Evolutionary conservation across 2,113 vertebrate species (phyloP).

Genomic region (Uropsilus gracilis): DNA sequence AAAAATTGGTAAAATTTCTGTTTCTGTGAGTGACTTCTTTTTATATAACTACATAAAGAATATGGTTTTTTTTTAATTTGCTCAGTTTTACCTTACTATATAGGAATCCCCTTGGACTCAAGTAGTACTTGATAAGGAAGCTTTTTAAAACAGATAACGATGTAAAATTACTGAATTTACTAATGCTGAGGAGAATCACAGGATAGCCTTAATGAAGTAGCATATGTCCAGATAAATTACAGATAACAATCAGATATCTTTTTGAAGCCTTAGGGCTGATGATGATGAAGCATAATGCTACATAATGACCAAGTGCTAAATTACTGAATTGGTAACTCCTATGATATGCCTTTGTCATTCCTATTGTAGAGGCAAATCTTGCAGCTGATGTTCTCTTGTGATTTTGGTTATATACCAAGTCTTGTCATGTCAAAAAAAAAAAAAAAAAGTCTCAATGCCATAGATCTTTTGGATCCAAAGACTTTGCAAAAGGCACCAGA

Average conservation of each 20-base stretch:
- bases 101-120: background rate
- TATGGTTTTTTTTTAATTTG: conserved; percentile 10
- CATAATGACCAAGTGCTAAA: background rate
- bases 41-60: background rate
- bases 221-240: background rate
- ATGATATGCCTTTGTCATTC: background rate
- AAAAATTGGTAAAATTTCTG: background rate
- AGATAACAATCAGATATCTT: background rate
- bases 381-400: background rate
- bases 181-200: background rate
- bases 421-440: background rate
- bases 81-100: background rate
- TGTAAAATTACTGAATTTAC: background rate
- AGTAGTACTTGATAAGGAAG: background rate
- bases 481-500: background rate
- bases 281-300: background rate
- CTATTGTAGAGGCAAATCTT: background rate
- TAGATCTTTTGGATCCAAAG: background rate
- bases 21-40: background rate
- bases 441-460: background rate
- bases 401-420: background rate
- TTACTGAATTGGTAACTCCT: background rate
- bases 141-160: background rate
- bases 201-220: background rate
- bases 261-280: background rate